Evolutionary conservation across 2,113 vertebrate genomes (phyloP).

Genomic region (Saimiri boliviensis): DNA sequence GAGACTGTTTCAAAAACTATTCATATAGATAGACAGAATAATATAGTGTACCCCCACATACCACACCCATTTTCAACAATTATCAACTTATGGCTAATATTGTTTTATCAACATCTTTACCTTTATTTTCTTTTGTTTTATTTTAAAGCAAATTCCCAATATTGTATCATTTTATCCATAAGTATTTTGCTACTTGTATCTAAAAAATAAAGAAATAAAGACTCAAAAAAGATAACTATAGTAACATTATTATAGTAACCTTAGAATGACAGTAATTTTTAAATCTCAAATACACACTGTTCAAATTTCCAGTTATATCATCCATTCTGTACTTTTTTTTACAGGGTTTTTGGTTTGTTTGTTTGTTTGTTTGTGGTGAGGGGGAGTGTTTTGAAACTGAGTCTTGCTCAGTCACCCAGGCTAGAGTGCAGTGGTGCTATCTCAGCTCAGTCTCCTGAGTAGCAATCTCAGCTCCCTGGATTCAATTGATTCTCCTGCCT

Average conservation of each 20-base stretch:
- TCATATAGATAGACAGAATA: not conserved
- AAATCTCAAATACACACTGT: not conserved
- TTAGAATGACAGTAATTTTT: conserved; percentile 4
- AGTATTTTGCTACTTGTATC: not conserved
- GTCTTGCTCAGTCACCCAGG: not conserved
- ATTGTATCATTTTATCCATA: not conserved
- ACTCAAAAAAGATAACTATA: not conserved
- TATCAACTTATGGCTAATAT: not conserved
- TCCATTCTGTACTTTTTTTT: not conserved
- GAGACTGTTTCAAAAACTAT: no score
- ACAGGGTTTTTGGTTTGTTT: not conserved
- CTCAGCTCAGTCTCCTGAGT: not conserved
- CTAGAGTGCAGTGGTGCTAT: not conserved
- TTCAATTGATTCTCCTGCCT: not conserved
- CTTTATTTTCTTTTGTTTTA: not conserved
- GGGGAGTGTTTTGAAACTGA: not conserved
- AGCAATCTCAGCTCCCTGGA: not conserved
- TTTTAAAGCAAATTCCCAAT: conserved; percentile 3
- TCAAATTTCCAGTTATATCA: not conserved
- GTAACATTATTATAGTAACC: not conserved
- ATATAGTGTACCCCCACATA: not conserved
- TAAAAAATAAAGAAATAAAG: not conserved
- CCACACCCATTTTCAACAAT: not conserved
- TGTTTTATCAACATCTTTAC: not conserved
- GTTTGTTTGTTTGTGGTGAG: no score